phyloP scores from a whole-genome alignment of 2,113 vertebrate genomes.

The Monopterus albus region DNA sequence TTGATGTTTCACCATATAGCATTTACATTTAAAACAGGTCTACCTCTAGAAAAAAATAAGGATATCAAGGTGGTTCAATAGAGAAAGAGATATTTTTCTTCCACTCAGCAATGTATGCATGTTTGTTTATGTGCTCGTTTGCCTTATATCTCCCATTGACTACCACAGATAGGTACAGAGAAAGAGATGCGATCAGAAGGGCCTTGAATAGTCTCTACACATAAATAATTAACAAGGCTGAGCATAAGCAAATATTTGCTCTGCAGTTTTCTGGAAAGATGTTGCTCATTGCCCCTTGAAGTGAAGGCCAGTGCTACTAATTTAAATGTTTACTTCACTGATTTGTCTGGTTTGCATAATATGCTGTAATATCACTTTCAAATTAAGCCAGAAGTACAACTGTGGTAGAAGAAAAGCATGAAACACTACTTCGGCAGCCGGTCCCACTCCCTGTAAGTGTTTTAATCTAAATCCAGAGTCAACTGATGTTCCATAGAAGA shows the following conservation, averaged over 20 bases:
- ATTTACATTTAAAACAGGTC: neutral
- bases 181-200: slow-evolving; percentile 37
- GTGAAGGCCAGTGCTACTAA: slow-evolving; percentile 23
- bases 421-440: neutral
- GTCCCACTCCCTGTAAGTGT: neutral
- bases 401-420: neutral
- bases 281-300: slow-evolving; percentile 18
- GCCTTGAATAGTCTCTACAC: slow-evolving; percentile 39
- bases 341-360: slow-evolving; percentile 49
- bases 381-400: neutral
- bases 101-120: neutral
- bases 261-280: slow-evolving; percentile 43
- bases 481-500: slow-evolving; percentile 48
- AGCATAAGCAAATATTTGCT: slow-evolving; percentile 66
- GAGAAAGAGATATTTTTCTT: neutral
- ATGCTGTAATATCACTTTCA: slow-evolving; percentile 15
- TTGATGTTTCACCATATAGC: neutral
- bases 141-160: slow-evolving; percentile 54
- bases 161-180: slow-evolving; percentile 40
- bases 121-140: neutral
- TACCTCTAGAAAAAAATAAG: neutral
- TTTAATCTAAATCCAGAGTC: slow-evolving; percentile 35
- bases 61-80: neutral
- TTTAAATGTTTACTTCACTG: slow-evolving; percentile 51
- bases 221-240: slow-evolving; percentile 75